Evolutionary conservation across 1,140 invertebrate species (phyloP), one percentile per base, ranked within the genome.

Genomic region (Pogonomyrmex californicus): DNA sequence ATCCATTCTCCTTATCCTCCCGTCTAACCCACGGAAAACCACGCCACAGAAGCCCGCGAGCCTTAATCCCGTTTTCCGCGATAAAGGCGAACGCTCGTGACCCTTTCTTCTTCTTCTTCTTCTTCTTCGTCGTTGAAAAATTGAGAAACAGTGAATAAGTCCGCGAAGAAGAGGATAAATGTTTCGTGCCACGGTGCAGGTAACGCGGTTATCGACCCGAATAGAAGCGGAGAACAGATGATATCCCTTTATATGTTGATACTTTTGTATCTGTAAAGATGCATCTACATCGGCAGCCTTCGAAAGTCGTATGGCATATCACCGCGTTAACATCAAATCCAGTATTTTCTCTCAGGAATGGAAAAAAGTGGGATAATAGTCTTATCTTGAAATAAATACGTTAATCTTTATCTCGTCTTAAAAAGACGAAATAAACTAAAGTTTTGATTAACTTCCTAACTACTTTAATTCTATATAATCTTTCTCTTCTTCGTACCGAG

Each of bases 1-100:
- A 88, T 88, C 54, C 86, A 70, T 88, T 87, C 70, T 83, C 77
- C 77, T 88, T 88, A 88, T 88, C 87, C 86, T 54, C 7, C 51
- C 62, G 63, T 60, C 87, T 73, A 86, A 88, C 85, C 86, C 41
- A 75, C 66, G 87, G 78, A 54, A 76, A 87, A 65, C 63, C 85
- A 60, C 85, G 56, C 63, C 85, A 60, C 85, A 44, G 75, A 65
- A 78, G 63, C 63, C 63, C 63, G 75, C 63, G 85, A 41, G 76
- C 75, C 85, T 79, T 86, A 79, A 86, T 86, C 85, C 76, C 60
- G 76, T 68, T 86, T 68, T 47, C 63, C 62, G 76, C 75, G 85
- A 81, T 86, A 86, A 86, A 70, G 77, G 68, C 71, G 75, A 58
- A 81, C 62, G 60, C 56, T 65, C 70, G 82, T 81, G 66, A 75